Percentiles rank a stretch among this genome's conserved stretches.
Conservation (phyloP, 2,888 invertebrate species). For the Brachyptera risi region DNA sequence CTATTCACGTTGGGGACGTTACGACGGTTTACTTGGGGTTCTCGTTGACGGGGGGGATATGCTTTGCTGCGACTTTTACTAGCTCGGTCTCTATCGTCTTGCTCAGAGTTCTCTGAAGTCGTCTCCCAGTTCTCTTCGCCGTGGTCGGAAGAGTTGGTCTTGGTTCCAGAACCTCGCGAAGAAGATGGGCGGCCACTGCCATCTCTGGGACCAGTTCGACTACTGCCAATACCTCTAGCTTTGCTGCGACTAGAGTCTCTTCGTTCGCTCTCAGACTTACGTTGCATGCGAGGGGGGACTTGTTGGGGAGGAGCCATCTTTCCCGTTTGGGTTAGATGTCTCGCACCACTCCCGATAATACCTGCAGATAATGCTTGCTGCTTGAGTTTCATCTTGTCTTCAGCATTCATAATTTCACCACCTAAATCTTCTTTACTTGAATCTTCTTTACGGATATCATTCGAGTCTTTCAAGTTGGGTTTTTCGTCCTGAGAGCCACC, state of each 20-base stretch:
- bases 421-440: conserved; percentile 28
- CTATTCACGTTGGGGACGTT: conserved; percentile 25
- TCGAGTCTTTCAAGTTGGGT: conserved; percentile 32
- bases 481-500: conserved; percentile 42
- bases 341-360: conserved; percentile 49
- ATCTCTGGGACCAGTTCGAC: no score
- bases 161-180: background rate
- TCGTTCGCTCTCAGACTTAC: conserved; percentile 28
- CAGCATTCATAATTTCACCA: conserved; percentile 26
- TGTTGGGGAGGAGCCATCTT: conserved; percentile 26
- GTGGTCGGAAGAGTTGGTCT: conserved; percentile 44
- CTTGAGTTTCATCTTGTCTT: conserved; percentile 62
- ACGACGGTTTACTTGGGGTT: conserved; percentile 26
- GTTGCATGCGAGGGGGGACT: conserved; percentile 33
- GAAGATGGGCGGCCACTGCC: no score
- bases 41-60: conserved; percentile 36
- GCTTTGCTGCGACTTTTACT: conserved; percentile 40
- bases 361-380: conserved; percentile 65
- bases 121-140: conserved; percentile 74
- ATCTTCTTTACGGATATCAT: conserved; percentile 38
- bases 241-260: conserved; percentile 29
- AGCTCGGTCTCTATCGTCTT: conserved; percentile 41
- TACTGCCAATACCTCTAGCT: conserved; percentile 21
- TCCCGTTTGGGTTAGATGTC: conserved; percentile 37
- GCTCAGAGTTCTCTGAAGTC: conserved; percentile 76